These are phyloP conservation scores for Ageneiosus marmoratus DNA, from an alignment of 2,113 vertebrate species.

Conservation along the genomic window DNA sequence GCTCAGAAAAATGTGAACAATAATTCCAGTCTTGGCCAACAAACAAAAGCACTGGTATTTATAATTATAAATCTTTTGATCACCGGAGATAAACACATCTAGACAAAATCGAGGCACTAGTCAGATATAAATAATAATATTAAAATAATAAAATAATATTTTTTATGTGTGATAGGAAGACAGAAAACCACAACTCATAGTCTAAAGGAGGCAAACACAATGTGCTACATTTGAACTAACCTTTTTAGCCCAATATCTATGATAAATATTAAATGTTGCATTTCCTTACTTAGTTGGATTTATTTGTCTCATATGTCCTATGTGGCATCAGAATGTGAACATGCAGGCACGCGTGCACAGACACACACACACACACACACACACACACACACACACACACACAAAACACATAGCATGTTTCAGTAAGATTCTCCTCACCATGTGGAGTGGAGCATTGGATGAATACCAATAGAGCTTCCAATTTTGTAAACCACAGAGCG, in stretches of 20 bases:
- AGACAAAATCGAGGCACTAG: background rate
- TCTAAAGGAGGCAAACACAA: background rate
- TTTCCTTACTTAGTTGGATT: constrained; percentile 12
- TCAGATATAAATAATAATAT: background rate
- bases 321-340: constrained; percentile 15
- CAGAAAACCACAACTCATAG: background rate
- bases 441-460: constrained; percentile 34
- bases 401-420: background rate
- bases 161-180: background rate
- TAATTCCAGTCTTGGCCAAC: background rate
- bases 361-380: background rate
- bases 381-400: background rate
- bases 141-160: background rate
- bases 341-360: background rate
- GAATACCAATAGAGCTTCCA: constrained; percentile 49
- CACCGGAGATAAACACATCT: background rate
- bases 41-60: background rate
- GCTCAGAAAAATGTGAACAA: background rate
- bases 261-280: background rate
- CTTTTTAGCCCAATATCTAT: background rate
- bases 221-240: background rate
- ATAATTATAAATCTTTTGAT: background rate
- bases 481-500: constrained; percentile 32
- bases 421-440: constrained; percentile 39
- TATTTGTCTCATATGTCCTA: constrained; percentile 44